Evolutionary conservation across 2,113 vertebrate genomes (phyloP), one percentile per base, ranked within the genome.

Genomic region (Oxygymnocypris stewartii): DNA sequence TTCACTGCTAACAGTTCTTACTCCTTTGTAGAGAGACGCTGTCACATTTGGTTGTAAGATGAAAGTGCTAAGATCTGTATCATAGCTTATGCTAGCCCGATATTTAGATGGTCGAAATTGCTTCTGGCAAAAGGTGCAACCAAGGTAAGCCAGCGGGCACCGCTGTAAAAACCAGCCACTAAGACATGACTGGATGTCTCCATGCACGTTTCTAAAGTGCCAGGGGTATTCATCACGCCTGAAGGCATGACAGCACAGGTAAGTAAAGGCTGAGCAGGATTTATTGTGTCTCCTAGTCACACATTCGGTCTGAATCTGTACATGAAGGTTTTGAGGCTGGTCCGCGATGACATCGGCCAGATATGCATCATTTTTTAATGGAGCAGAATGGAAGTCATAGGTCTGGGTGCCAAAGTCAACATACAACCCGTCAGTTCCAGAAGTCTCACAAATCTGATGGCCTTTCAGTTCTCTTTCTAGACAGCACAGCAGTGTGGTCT

Each of bases 151-250:
- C 0, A 99, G 94, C 0, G 98, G 98, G 85, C 98, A 99, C 54
- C 98, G 94, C 84, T 96, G 96, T 89, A 97, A 95, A 75, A 99
- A 98, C 98, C 98, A 99, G 20, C 97, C 97, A 0, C 95, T 95
- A 85, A 98, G 93, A 88, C 95, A 88, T 0, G 96, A 97, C 92
- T 99, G 97, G 85, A 99, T 97, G 91, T 99, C 97, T 47, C 95
- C 90, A 0, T 99, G 98, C 84, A 96, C 91, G 0, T 99, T 99
- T 90, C 95, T 97, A 89, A 97, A 99, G 90, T 99, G 98, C 54
- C 87, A 93, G 0, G 95, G 93, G 79, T 96, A 99, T 87, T 99
- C 97, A 0, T 97, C 96, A 86, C 98, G 95, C 77, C 97, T 93
- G 90, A 99, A 98, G 87, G 95, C 94, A 87, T 96, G 96, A 87